These are phyloP conservation scores for Hymenopus coronatus DNA, from an alignment of 2,888 invertebrate species.

Conservation along the genomic window DNA sequence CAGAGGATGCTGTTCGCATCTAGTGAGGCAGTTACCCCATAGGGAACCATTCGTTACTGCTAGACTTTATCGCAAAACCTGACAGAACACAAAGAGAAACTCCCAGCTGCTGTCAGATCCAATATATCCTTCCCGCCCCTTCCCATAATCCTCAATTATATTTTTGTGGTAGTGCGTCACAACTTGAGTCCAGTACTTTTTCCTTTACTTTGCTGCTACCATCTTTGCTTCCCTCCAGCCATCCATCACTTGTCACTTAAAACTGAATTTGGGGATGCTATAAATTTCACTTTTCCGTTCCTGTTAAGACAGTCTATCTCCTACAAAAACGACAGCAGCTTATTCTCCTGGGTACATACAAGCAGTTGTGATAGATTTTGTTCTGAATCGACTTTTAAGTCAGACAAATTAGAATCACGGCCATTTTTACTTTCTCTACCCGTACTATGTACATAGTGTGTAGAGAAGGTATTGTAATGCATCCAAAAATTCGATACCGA, in stretches of 20 bases:
- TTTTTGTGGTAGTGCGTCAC: not conserved
- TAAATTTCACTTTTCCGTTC: not conserved
- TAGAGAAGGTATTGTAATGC: too few relatives aligned
- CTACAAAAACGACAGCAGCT: not conserved
- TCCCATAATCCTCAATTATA: not conserved
- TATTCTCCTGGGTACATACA: not conserved
- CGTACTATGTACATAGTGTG: too few relatives aligned
- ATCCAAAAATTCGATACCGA: too few relatives aligned
- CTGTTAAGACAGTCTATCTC: not conserved
- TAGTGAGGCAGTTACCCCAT: not conserved
- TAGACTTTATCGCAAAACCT: slow-evolving; percentile 4
- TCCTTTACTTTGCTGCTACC: not conserved
- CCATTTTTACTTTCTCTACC: too few relatives aligned
- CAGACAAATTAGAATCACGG: not conserved
- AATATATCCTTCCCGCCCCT: not conserved
- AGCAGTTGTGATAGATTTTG: not conserved
- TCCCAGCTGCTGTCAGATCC: not conserved
- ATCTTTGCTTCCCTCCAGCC: not conserved
- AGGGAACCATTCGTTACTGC: slow-evolving; percentile 4
- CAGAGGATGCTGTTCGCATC: not conserved
- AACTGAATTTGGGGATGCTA: not conserved
- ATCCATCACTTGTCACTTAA: not conserved
- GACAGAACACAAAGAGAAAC: not conserved
- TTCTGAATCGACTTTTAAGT: not conserved
- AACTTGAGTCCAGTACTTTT: not conserved